Conservation (phyloP, 2,888 invertebrate genomes). For the Teleiodes luculella region DNA sequence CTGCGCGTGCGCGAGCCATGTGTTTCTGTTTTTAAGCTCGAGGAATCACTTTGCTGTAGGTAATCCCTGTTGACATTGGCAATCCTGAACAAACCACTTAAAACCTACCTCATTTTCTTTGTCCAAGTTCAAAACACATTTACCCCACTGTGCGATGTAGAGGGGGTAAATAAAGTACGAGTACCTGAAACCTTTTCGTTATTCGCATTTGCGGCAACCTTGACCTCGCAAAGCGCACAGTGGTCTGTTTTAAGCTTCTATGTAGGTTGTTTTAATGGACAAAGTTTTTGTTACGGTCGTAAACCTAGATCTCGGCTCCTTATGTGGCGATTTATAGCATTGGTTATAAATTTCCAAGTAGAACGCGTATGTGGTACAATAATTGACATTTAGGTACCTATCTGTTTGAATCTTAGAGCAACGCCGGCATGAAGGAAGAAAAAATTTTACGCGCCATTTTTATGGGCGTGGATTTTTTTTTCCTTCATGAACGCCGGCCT, state of each 20-base stretch:
- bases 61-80: constrained; percentile 39
- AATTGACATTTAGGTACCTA: too few species aligned
- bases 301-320: constrained; percentile 1
- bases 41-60: constrained; percentile 31
- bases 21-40: constrained; percentile 69
- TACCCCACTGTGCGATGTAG: neutral
- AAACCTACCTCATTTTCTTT: neutral
- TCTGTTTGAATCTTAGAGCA: too few species aligned
- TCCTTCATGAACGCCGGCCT: too few species aligned
- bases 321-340: constrained; percentile 3
- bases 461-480: too few species aligned
- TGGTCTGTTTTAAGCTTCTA: constrained; percentile 1
- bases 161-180: neutral
- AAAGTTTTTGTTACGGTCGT: constrained; percentile 8
- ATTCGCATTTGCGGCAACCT: constrained; percentile 38
- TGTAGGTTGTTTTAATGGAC: constrained; percentile 4
- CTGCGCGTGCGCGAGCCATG: constrained; percentile 73
- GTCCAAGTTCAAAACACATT: neutral
- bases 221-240: constrained; percentile 42
- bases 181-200: constrained; percentile 13
- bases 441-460: too few species aligned
- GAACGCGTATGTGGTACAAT: neutral
- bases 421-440: too few species aligned
- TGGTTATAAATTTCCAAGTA: neutral
- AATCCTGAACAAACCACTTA: constrained; percentile 18